Conservation (phyloP, 37 sponge, comb jelly and placozoan species). For the Halisarca cf. caerulea region DNA sequence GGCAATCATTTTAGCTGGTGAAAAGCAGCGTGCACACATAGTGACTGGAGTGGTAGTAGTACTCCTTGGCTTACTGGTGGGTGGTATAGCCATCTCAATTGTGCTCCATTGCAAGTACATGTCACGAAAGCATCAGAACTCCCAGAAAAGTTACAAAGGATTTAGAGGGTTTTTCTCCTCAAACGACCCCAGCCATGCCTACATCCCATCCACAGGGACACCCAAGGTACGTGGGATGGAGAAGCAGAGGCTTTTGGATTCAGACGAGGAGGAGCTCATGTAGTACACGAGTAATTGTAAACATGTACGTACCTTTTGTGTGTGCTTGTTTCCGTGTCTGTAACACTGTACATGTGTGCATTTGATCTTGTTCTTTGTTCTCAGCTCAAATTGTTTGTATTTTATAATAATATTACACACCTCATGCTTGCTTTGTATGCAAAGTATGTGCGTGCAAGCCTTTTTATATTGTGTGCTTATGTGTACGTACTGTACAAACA, state of each 20-base stretch:
- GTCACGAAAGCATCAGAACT: not conserved
- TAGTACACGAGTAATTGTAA: too few relatives aligned
- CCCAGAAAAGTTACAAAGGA: not conserved
- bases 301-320: too few relatives aligned
- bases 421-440: too few relatives aligned
- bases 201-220: conserved; percentile 30
- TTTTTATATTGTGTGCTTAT: too few relatives aligned
- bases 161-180: not conserved
- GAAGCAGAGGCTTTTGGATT: conserved; percentile 6
- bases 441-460: too few relatives aligned
- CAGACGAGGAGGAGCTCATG: conserved; percentile 22
- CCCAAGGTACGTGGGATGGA: conserved; percentile 20
- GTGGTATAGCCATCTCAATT: not conserved
- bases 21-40: not conserved
- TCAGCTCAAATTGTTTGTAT: too few relatives aligned
- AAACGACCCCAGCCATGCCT: not conserved
- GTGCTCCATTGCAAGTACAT: conserved; percentile 2
- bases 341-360: too few relatives aligned
- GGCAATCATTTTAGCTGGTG: too few relatives aligned
- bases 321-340: too few relatives aligned
- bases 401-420: too few relatives aligned
- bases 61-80: not conserved
- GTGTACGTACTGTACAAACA: too few relatives aligned
- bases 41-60: not conserved
- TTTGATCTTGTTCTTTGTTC: too few relatives aligned